Percentiles rank a stretch among this genome's conserved stretches.
Evolutionary conservation across 2,797 vertebrate genomes (phyloP).

Genomic region (Macropodus opercularis): DNA sequence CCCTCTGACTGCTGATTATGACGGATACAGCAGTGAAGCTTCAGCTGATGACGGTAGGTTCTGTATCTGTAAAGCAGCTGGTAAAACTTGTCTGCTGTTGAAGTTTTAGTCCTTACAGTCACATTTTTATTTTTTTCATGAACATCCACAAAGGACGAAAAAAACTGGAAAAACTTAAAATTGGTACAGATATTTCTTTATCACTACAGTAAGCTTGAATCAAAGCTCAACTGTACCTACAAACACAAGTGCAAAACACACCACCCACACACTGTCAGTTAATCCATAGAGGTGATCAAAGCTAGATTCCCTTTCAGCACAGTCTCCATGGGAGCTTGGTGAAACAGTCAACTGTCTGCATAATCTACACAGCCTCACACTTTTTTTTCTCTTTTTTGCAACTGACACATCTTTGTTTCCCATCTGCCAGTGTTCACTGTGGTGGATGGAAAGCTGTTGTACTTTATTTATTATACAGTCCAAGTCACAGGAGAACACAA

Average conservation of each 20-base stretch:
- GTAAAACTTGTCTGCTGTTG: background rate
- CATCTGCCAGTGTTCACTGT: conserved; percentile 35
- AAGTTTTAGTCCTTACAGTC: background rate
- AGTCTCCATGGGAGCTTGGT: conserved; percentile 72
- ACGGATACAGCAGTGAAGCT: conserved; percentile 95
- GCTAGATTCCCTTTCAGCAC: conserved; percentile 58
- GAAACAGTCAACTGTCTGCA: conserved; percentile 73
- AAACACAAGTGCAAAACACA: conserved; percentile 24
- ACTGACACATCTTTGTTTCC: conserved; percentile 34
- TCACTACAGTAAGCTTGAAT: conserved; percentile 18
- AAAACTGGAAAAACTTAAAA: background rate
- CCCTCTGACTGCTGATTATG: conserved; percentile 89
- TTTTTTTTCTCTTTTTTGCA: conserved; percentile 5
- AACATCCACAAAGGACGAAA: conserved; percentile 1
- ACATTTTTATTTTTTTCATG: conserved; percentile 9
- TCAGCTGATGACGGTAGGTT: conserved; percentile 92
- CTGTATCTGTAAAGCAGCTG: background rate
- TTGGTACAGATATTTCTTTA: conserved; percentile 4
- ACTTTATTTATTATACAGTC: background rate
- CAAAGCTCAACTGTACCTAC: conserved; percentile 15
- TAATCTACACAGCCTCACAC: conserved; percentile 46
- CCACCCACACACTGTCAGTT: conserved; percentile 54
- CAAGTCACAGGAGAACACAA: conserved; percentile 30
- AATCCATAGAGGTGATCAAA: conserved; percentile 72
- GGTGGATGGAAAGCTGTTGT: conserved; percentile 15